Percentiles rank a stretch among this genome's conserved stretches.
Evolutionary conservation across 1,140 invertebrate genomes (phyloP).

Genomic region (Pseudoatta argentina): DNA sequence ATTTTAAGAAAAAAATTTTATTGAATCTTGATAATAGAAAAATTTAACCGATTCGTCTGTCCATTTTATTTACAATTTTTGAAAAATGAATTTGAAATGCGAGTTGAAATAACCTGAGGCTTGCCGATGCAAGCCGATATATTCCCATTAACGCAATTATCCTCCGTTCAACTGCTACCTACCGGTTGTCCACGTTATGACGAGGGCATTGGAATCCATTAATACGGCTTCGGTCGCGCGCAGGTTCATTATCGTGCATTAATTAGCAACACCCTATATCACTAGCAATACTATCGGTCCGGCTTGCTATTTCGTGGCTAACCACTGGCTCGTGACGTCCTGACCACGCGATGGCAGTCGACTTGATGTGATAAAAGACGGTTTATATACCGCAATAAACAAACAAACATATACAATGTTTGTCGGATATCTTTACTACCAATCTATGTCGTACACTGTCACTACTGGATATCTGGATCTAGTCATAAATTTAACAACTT

Average conservation of each 20-base stretch:
- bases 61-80: not conserved
- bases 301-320: conserved; percentile 76
- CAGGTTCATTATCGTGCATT: conserved; percentile 80
- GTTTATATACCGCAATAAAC: conserved; percentile 25
- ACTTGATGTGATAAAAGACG: conserved; percentile 66
- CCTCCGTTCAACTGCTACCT: conserved; percentile 69
- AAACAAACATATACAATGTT: conserved; percentile 7
- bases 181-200: conserved; percentile 75
- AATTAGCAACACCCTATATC: conserved; percentile 79
- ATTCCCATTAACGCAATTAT: conserved; percentile 77
- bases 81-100: conserved; percentile 8
- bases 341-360: conserved; percentile 41
- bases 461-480: not conserved
- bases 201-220: conserved; percentile 77
- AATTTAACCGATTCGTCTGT: not conserved
- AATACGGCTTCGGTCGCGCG: conserved; percentile 76
- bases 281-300: conserved; percentile 69
- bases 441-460: not conserved
- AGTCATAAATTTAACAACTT: not conserved
- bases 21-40: not conserved
- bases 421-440: not conserved
- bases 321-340: conserved; percentile 72
- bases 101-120: conserved; percentile 47
- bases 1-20: not conserved
- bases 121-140: conserved; percentile 66